These are phyloP conservation scores for Zosterops lateralis DNA, from an alignment of 2,113 vertebrate species.

Conservation along the genomic window DNA sequence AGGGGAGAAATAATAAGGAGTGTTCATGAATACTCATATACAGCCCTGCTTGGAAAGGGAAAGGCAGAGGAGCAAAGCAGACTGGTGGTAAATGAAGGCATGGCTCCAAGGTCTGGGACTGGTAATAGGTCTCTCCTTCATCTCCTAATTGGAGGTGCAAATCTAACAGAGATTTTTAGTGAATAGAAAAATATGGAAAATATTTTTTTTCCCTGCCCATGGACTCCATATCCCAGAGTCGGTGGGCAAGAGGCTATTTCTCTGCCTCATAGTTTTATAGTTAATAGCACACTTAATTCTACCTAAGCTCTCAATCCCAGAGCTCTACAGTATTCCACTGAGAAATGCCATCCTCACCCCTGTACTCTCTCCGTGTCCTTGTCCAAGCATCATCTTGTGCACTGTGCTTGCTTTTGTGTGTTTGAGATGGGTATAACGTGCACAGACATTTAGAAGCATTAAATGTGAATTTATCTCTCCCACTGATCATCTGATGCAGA, in stretches of 20 bases:
- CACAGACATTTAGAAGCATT: neutral
- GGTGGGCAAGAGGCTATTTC: neutral
- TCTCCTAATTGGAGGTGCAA: neutral
- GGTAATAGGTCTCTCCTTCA: neutral
- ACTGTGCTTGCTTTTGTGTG: neutral
- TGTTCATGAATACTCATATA: slow-evolving; percentile 19
- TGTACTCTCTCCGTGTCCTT: neutral
- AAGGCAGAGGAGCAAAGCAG: slow-evolving; percentile 3
- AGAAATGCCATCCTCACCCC: neutral
- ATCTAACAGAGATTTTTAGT: neutral
- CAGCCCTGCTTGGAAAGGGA: neutral
- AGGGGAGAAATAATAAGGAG: slow-evolving; percentile 50
- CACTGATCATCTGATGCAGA: slow-evolving; percentile 33
- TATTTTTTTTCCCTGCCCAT: neutral
- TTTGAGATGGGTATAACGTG: neutral
- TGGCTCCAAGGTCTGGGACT: neutral
- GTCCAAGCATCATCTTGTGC: rapidly evolving
- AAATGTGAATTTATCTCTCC: slow-evolving; percentile 9
- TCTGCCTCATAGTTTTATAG: neutral
- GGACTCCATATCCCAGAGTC: neutral
- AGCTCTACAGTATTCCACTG: neutral
- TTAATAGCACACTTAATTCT: neutral
- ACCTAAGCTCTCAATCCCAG: neutral
- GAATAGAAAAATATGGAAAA: neutral
- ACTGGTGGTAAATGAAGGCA: slow-evolving; percentile 46